A percentile compares a stretch with the other conserved stretches of the same genome.
These are phyloP conservation scores for Calameuta filiformis DNA, from an alignment of 2,888 invertebrate genomes.

Conservation along the genomic window DNA sequence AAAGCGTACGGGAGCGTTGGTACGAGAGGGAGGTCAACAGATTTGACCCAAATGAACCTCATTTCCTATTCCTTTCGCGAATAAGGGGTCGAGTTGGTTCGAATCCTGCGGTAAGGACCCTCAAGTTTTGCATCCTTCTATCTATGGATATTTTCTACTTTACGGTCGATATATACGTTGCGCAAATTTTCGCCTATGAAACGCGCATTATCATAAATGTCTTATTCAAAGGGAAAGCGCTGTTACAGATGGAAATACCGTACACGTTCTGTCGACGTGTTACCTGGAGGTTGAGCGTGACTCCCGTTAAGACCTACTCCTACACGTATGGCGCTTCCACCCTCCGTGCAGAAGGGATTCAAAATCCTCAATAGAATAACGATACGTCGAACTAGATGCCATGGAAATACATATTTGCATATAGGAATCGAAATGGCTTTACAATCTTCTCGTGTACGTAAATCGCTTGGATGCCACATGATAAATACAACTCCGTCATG, in stretches of 20 bases:
- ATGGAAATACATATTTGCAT: background rate
- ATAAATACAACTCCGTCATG: background rate
- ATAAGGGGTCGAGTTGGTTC: background rate
- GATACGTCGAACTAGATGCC: background rate
- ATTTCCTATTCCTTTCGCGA: constrained; percentile 21
- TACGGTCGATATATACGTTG: constrained; percentile 14
- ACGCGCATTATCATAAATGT: constrained; percentile 37
- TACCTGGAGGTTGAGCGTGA: background rate
- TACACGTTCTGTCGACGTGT: background rate
- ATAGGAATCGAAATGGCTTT: background rate
- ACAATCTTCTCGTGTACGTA: background rate
- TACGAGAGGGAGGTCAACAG: constrained; percentile 2
- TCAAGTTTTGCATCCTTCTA: background rate
- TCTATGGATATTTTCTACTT: background rate
- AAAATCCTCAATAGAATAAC: background rate
- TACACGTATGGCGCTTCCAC: background rate
- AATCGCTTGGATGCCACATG: background rate
- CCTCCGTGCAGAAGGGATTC: background rate
- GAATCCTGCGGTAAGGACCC: background rate
- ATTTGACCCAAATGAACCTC: constrained; percentile 29
- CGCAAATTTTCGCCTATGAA: constrained; percentile 32
- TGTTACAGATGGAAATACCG: background rate
- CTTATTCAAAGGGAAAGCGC: constrained; percentile 29
- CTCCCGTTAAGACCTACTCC: background rate
- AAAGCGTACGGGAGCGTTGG: background rate